Base-by-base conservation (phyloP, 2,797 vertebrate genomes). In the Chrosomus eos region DNA sequence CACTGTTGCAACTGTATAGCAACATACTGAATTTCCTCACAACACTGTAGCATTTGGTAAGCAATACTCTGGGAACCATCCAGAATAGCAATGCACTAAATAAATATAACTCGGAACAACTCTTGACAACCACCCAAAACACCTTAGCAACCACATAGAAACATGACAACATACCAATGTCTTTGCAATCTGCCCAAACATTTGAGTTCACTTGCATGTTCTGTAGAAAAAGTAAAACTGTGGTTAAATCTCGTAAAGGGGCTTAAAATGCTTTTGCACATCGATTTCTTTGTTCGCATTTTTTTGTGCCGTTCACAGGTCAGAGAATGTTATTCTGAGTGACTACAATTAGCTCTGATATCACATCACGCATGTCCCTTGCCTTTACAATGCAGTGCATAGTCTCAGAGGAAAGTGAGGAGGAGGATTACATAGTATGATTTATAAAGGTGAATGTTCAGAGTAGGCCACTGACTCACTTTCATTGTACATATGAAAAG, bases 361-460 rank as follows among this genome's bases (percentile, higher is more conserved):
- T 74, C 58, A 66, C 28, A 70, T 74, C 58, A 66, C 28, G 1
- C 2, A 36, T 74, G 58, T 51, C n/a, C 43, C n/a, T 76, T 53
- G 11, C 23, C 48, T 60, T 45, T 38, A 72, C 18, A 82, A 60
- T 82, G 53, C 36, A 60, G 51, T 7, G 6, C 26, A 55, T 83
- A 38, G 53, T 83, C 71, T 80, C 43, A 38, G 33, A 60, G 38
- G 66, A 48, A 38, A 43, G 26, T 38, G 38, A 73, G 62, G 53
- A 67, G 62, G 70, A 78, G 66, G 81, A 82, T 84, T 67, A 74
- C 26, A 81, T 21, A 16, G 53, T 55, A 28, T 81, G 80, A 66
- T 85, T 84, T 84, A 45, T 70, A 40, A 71, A 78, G 74, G 71
- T 64, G 55, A 82, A 48, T 36, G 58, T 74, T 74, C 40, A 51